Percentiles rank a stretch among this genome's conserved stretches.
Evolutionary conservation across 2,888 invertebrate species (phyloP).

Genomic region (Oasisia sp.): DNA sequence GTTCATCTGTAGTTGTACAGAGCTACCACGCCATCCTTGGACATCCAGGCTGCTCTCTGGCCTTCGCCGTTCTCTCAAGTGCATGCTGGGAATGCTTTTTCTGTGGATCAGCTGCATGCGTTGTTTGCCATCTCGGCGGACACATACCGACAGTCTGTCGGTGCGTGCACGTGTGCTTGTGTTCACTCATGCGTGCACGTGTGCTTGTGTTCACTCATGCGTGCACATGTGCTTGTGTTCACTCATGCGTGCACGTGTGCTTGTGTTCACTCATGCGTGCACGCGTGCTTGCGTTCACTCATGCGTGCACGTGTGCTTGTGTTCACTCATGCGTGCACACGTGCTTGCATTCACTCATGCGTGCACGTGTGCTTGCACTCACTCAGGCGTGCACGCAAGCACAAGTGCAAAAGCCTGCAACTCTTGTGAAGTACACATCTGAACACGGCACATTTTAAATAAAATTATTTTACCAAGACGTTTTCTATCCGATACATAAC

Average conservation of each 20-base stretch:
- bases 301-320: not conserved
- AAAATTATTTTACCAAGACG: not conserved
- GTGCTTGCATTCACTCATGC: not conserved
- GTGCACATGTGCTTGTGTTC: not conserved
- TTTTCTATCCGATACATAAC: not conserved
- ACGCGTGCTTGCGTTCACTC: not conserved
- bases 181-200: not conserved
- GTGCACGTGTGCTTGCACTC: not conserved
- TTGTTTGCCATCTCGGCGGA: not conserved
- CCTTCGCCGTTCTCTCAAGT: not conserved
- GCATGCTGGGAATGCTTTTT: slow-evolving; percentile 3
- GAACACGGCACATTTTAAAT: not conserved
- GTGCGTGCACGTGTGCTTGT: not conserved
- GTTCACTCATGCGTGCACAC: not conserved
- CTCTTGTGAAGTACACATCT: not conserved
- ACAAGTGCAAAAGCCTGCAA: not conserved
- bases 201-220: not conserved
- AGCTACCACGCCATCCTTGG: not conserved
- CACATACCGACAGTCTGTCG: not conserved
- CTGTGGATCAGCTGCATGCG: not conserved
- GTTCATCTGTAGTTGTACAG: not conserved
- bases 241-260: not conserved
- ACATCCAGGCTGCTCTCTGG: not conserved
- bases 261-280: not conserved
- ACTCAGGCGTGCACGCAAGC: not conserved